Percentiles rank a stretch among this genome's conserved stretches.
phyloP scores from a whole-genome alignment of 2,797 vertebrate species.

The Chelonia mydas region DNA sequence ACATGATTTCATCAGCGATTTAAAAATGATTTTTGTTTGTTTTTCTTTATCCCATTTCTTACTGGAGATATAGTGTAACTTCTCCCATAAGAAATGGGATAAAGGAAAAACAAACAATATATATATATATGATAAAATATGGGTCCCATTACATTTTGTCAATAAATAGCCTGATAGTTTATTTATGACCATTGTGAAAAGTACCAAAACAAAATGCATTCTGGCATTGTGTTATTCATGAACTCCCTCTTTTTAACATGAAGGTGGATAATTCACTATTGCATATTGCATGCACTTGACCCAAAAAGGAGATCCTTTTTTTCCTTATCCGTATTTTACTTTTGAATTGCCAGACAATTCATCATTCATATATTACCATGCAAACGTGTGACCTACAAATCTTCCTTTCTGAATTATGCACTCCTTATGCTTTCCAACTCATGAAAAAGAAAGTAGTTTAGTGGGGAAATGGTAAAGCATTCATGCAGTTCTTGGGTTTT shows the following conservation, averaged over 20 bases:
- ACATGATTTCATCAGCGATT: not conserved
- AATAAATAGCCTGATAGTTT: constrained; percentile 3
- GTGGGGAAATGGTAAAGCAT: not conserved
- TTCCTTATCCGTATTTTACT: not conserved
- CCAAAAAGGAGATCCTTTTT: not conserved
- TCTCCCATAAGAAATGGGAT: too few relatives aligned
- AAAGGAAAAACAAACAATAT: too few relatives aligned
- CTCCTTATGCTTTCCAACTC: not conserved
- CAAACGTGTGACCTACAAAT: not conserved
- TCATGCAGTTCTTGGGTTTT: not conserved
- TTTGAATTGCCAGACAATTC: fast-evolving
- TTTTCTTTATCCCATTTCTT: not conserved
- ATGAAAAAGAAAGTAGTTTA: fast-evolving
- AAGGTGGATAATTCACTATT: fast-evolving
- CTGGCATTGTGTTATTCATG: not conserved
- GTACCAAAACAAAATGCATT: not conserved
- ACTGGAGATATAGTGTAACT: not conserved
- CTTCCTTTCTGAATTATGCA: not conserved
- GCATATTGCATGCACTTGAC: not conserved
- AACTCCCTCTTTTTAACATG: fast-evolving
- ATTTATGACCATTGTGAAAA: not conserved
- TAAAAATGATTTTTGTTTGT: not conserved
- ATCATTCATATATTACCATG: not conserved
- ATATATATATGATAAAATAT: too few relatives aligned
- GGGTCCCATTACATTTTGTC: not conserved